Evolutionary conservation across 2,888 invertebrate genomes (phyloP), one percentile per base, ranked within the genome.

Genomic region (Drosophila anceps): DNA sequence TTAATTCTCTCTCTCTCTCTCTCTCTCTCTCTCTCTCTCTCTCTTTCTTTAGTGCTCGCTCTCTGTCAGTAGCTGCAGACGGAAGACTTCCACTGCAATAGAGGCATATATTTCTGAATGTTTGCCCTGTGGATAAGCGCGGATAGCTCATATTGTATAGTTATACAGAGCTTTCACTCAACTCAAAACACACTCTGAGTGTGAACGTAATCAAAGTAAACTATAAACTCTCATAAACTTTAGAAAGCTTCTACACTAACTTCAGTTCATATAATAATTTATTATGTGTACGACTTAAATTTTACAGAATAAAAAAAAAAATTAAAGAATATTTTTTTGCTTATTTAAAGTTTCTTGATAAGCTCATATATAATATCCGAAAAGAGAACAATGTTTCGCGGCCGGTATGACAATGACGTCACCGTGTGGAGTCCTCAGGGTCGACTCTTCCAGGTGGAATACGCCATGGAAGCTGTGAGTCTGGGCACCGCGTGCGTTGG

Each of bases 381-480:
- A 55, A 27, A 54, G n/a, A n/a, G n/a, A n/a, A n/a, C 10, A 8
- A 78, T 78, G 99, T 99, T 99, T 93, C 96, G 99, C 54, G 99
- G 99, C 93, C 99, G 99, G 93, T 99, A 99, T 93, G 99, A 99
- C 93, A 98, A 98, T 93, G 99, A 99, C 94, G 99, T 99, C 69
- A 99, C 99, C 10, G 98, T 99, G 71, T 99, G 99, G 99, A 99
- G 99, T 93, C 99, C 99, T 0, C 99, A 99, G 91, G 98, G 98
- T 1, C 96, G 98, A 31, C 94, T 98, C 48, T 97, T 98, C 92
- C 98, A 98, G 93, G 98, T 99, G 55, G 99, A 99, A 93, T 99
- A 99, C 94, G 99, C 99, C 0, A 99, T 99, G 98, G 99, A 99
- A 93, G 99, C 99, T 0, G 99, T 99, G 0, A 99, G 99, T 92